Base-by-base conservation (phyloP, 1,140 invertebrate genomes). In the Euborellia annulipes region DNA sequence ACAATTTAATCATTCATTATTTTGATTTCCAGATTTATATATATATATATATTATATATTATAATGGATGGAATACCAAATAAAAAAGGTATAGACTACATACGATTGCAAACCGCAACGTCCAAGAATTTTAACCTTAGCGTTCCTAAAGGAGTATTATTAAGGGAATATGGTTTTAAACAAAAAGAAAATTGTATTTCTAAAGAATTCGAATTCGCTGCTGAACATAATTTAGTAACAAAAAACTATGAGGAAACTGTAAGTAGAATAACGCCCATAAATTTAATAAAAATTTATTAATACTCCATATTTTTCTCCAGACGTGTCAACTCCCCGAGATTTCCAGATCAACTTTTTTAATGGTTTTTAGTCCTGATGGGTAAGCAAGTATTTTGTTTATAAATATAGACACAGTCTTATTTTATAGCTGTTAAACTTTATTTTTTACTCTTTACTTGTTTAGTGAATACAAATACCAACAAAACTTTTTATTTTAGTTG, bases 351-450 rank as follows among this genome's bases (percentile, higher is more conserved):
- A 85, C 84, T 46, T 86, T 87, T 66, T 63, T 88, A 36, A 85
- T 86, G 77, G 81, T 82, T 36, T 88, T 86, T 52, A 87, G 83
- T 72, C 78, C 81, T 44, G 82, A 87, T 73, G 81, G 81, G 78
- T 82, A 67, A 69, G 64, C 59, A 50, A 18, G 36, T 34, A 49
- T 47, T 48, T 45, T 43, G 19, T 13, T 20, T 46, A 37, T 36
- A n/a, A n/a, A n/a, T n/a, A n/a, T n/a, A n/a, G n/a, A n/a, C n/a
- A n/a, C n/a, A n/a, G n/a, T n/a, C n/a, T n/a, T n/a, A n/a, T n/a
- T n/a, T n/a, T n/a, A n/a, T n/a, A n/a, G n/a, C n/a, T n/a, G n/a
- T n/a, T n/a, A n/a, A n/a, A n/a, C n/a, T n/a, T n/a, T n/a, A n/a
- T n/a, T n/a, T n/a, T n/a, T n/a, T n/a, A n/a, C n/a, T n/a, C n/a